These are phyloP conservation scores for Echeneis naucrates DNA, from an alignment of 2,797 vertebrate species.

Conservation along the genomic window DNA sequence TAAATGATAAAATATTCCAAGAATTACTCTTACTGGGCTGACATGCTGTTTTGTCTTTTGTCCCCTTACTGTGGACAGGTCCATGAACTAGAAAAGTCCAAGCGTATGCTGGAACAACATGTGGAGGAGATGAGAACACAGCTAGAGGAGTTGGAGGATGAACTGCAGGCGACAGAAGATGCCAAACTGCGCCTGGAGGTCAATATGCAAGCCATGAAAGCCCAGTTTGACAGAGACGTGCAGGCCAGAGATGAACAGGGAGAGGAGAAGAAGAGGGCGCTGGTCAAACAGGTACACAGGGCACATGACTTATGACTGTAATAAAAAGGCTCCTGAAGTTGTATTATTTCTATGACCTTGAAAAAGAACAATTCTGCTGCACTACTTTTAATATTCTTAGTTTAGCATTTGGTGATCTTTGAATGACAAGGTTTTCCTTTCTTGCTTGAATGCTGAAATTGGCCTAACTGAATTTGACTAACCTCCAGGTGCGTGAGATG, in stretches of 20 bases:
- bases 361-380: not conserved
- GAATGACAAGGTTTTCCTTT: not conserved
- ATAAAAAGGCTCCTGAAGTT: not conserved
- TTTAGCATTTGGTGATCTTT: not conserved
- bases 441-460: not conserved
- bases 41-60: not conserved
- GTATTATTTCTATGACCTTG: not conserved
- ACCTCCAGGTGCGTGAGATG: slow-evolving; percentile 91
- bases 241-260: slow-evolving; percentile 95
- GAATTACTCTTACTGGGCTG: not conserved
- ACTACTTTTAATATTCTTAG: not conserved
- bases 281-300: slow-evolving; percentile 90
- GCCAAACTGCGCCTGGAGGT: slow-evolving; percentile 97
- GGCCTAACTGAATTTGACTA: not conserved
- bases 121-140: slow-evolving; percentile 98
- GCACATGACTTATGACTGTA: rapidly evolving
- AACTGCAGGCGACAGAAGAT: slow-evolving; percentile 96
- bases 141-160: slow-evolving; percentile 97
- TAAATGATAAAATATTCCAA: not conserved
- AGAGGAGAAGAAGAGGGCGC: slow-evolving; percentile 94
- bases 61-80: slow-evolving; percentile 82
- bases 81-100: slow-evolving; percentile 98
- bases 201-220: slow-evolving; percentile 99
- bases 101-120: slow-evolving; percentile 95
- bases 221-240: slow-evolving; percentile 95